Evolutionary conservation across 2,113 vertebrate genomes (phyloP), one percentile per base, ranked within the genome.

Genomic region (Cebidichthys violaceus): DNA sequence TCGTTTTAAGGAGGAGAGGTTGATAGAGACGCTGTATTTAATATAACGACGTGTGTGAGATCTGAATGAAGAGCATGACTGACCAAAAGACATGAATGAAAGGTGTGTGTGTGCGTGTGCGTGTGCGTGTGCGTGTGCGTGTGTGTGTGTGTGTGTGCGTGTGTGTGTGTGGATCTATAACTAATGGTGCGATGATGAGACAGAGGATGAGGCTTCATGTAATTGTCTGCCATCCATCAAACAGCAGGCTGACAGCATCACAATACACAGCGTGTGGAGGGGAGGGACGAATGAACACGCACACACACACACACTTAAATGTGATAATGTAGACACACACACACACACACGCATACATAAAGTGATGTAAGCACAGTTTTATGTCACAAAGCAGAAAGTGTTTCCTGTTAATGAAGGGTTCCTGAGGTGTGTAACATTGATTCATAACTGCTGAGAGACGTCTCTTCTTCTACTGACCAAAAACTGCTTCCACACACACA

Each of bases 141-240:
- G 52, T 41, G 64, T 41, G 39, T 69, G 65, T 55, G 41, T 29
- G 61, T 67, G n/a, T 29, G 37, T 27, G 76, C 78, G 13, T 67
- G 11, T 70, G 70, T 35, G 45, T 94, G 95, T 94, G 95, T 96
- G 96, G 77, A 97, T 98, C 96, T 96, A 97, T 97, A 97, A 97
- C 98, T 97, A 98, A 99, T 98, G 95, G 96, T 92, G 94, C 93
- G 96, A 97, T 98, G 97, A 98, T 97, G 96, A 97, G 96, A 95
- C 96, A 94, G 96, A 65, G 45, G 77, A 75, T 77, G 78, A 84
- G 61, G 76, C 77, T 75, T 65, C 93, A 91, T 95, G 96, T 97
- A 98, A 98, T 99, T 96, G 95, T 96, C 96, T 96, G 96, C 97
- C 96, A 98, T 98, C 97, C 96, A 97, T 97, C 97, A 97, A 96